Evolutionary conservation across 1,140 invertebrate species (phyloP).

Genomic region (Drosophila nigromelanica): DNA sequence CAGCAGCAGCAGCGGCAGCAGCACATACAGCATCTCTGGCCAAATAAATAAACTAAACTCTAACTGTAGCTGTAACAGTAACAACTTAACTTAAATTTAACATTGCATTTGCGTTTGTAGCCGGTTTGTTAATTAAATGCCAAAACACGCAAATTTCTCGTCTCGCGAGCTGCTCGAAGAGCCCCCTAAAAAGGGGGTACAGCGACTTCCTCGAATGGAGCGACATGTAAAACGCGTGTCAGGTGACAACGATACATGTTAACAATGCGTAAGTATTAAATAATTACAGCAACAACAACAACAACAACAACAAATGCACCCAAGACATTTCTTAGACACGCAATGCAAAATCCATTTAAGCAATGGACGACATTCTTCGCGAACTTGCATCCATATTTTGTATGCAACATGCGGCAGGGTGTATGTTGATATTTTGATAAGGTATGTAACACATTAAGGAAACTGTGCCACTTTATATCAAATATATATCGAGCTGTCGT

Average conservation of each 20-base stretch:
- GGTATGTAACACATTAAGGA: background rate
- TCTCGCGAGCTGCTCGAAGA: slow-evolving; percentile 46
- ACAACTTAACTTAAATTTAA: slow-evolving; percentile 64
- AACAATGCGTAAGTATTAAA: slow-evolving; percentile 77
- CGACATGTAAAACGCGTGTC: slow-evolving; percentile 74
- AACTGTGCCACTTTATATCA: background rate
- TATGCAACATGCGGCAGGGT: slow-evolving; percentile 6
- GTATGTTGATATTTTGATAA: slow-evolving; percentile 3
- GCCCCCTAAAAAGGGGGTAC: slow-evolving; percentile 52
- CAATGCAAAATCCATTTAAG: slow-evolving; percentile 54
- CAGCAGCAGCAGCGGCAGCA: background rate
- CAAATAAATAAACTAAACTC: slow-evolving; percentile 42
- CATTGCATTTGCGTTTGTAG: slow-evolving; percentile 62
- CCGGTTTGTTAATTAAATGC: slow-evolving; percentile 74
- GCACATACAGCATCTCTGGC: slow-evolving; percentile 39
- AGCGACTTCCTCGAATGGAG: slow-evolving; percentile 67
- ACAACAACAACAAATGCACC: slow-evolving; percentile 7
- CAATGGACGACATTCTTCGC: slow-evolving; percentile 49
- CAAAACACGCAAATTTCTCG: slow-evolving; percentile 73
- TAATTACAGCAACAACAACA: slow-evolving; percentile 64
- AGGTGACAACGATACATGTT: slow-evolving; percentile 71
- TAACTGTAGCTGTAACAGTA: slow-evolving; percentile 53
- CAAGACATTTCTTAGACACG: slow-evolving; percentile 43
- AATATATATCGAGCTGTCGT: background rate
- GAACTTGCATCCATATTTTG: slow-evolving; percentile 40